A percentile compares a stretch with the other conserved stretches of the same genome.
phyloP scores from a whole-genome alignment of 2,797 vertebrate species.

The Sternotherus odoratus region DNA sequence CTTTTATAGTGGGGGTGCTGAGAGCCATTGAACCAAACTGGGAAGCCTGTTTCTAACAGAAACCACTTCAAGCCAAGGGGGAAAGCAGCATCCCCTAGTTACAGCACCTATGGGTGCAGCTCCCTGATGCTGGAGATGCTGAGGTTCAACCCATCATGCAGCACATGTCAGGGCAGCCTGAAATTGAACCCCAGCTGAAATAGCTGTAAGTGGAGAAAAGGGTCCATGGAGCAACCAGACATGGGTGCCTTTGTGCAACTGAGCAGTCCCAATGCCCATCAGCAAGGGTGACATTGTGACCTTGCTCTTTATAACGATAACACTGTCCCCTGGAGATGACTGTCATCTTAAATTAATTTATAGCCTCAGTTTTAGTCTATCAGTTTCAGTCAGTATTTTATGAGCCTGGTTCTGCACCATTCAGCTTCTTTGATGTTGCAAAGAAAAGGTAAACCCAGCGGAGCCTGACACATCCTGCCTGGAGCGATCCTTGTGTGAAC shows the following conservation, averaged over 20 bases:
- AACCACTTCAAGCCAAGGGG: no score
- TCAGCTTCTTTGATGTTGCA: background rate
- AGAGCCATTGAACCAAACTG: no score
- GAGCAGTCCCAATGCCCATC: background rate
- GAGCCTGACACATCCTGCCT: background rate
- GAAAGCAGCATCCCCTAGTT: no score
- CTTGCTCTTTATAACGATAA: background rate
- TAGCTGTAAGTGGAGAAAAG: background rate
- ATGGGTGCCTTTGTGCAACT: background rate
- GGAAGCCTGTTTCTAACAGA: no score
- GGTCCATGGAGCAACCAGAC: background rate
- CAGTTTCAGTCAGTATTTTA: background rate
- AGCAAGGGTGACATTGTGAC: background rate
- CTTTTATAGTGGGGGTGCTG: no score
- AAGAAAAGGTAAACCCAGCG: background rate
- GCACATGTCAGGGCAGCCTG: background rate
- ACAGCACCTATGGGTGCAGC: no score
- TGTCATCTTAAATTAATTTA: background rate
- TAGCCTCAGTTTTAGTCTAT: background rate
- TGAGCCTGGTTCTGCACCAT: fast-evolving
- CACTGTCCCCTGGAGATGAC: background rate
- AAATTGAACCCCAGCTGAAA: background rate
- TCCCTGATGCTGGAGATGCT: background rate
- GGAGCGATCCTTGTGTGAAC: background rate
- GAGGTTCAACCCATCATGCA: background rate